Percentiles rank a stretch among this genome's conserved stretches.
Conservation (phyloP, 2,888 invertebrate genomes). For the Diplolepis rosae region DNA sequence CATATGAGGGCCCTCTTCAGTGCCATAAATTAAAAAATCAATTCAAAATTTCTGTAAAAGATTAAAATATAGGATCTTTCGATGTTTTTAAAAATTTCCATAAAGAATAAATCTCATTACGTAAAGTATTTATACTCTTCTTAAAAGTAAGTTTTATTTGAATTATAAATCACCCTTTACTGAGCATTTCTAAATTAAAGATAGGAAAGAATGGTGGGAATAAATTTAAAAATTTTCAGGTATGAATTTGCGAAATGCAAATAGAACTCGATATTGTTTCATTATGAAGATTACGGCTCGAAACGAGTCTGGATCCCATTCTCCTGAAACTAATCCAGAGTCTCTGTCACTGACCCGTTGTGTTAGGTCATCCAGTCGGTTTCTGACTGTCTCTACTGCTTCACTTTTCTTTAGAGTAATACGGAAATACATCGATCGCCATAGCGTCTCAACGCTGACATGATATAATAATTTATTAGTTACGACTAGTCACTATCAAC, state of each 20-base stretch:
- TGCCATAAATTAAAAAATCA: too few relatives aligned
- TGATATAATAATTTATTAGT: conserved; percentile 30
- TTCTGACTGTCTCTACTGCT: conserved; percentile 39
- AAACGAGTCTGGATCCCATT: neutral
- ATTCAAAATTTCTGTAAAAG: too few relatives aligned
- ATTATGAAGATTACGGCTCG: neutral
- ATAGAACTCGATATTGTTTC: neutral
- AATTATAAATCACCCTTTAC: too few relatives aligned
- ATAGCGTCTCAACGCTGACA: neutral
- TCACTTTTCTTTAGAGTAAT: conserved; percentile 30
- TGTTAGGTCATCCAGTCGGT: conserved; percentile 47
- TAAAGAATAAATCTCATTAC: too few relatives aligned
- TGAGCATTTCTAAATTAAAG: too few relatives aligned
- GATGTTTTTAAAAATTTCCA: too few relatives aligned
- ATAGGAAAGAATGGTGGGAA: too few relatives aligned
- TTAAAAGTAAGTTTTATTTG: too few relatives aligned
- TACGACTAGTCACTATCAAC: conserved; percentile 14
- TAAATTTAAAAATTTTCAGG: too few relatives aligned
- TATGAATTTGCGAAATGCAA: neutral
- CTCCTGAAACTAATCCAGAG: neutral
- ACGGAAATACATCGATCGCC: conserved; percentile 21
- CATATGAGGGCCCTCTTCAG: too few relatives aligned
- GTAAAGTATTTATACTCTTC: too few relatives aligned
- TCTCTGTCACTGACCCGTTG: conserved; percentile 49
- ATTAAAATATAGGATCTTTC: too few relatives aligned